phyloP scores from a whole-genome alignment of 2,888 invertebrate species.

The Phasia obesa region DNA sequence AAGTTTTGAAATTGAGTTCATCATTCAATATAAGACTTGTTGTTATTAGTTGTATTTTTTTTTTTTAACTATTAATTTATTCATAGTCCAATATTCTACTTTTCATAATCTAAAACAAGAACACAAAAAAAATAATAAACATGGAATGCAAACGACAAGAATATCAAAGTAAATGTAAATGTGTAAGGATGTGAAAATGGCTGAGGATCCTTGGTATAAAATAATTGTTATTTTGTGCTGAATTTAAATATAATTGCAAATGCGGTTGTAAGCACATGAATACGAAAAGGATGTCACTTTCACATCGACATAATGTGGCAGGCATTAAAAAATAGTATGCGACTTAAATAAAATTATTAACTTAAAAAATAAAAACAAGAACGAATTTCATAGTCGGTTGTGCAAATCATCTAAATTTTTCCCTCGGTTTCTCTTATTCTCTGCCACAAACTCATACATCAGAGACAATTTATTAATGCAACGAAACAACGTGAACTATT shows the following conservation, averaged over 20 bases:
- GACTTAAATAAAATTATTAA: neutral
- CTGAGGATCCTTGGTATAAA: conserved; percentile 25
- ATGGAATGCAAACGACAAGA: conserved; percentile 13
- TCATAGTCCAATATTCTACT: conserved; percentile 65
- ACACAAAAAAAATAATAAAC: neutral
- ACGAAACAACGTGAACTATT: too few species aligned
- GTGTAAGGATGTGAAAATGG: conserved; percentile 35
- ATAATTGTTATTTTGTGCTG: conserved; percentile 3
- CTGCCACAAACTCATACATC: too few species aligned
- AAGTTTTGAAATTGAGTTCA: conserved; percentile 62
- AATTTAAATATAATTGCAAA: conserved; percentile 8
- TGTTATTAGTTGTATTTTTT: conserved; percentile 44
- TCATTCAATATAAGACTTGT: conserved; percentile 48
- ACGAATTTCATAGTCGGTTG: neutral
- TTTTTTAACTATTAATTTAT: conserved; percentile 59
- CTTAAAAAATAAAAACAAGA: neutral
- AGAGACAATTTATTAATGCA: too few species aligned
- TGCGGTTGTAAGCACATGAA: neutral
- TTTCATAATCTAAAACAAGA: conserved; percentile 49
- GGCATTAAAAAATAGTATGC: conserved; percentile 10
- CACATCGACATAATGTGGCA: too few species aligned
- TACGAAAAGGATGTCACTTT: conserved; percentile 54
- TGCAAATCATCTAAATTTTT: too few species aligned
- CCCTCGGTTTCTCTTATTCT: too few species aligned
- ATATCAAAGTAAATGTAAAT: neutral